Conservation (phyloP, 2,888 invertebrate genomes). For the Bedellia somnulentella region DNA sequence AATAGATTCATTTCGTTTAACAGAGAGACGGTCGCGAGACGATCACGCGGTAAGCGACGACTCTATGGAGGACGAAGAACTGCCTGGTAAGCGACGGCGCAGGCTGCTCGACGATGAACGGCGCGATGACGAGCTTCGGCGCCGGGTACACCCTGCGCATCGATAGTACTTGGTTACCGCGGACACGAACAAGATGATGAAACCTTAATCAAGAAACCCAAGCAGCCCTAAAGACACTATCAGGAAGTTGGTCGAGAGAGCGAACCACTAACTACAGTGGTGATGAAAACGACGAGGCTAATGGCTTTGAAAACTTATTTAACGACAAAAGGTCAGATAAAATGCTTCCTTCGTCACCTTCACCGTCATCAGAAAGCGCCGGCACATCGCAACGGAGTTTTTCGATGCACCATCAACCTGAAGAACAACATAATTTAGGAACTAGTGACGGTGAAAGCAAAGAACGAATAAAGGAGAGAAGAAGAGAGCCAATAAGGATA, state of each 20-base stretch:
- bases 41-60: slow-evolving; percentile 33
- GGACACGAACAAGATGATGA: slow-evolving; percentile 71
- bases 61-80: slow-evolving; percentile 48
- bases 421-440: slow-evolving; percentile 24
- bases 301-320: slow-evolving; percentile 82
- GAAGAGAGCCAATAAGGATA: slow-evolving; percentile 21
- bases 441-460: slow-evolving; percentile 18
- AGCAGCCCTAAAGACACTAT: slow-evolving; percentile 83
- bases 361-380: slow-evolving; percentile 62
- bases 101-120: slow-evolving; percentile 49
- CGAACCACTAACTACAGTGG: slow-evolving; percentile 63
- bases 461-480: slow-evolving; percentile 13
- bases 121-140: slow-evolving; percentile 27
- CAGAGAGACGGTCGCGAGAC: slow-evolving; percentile 26
- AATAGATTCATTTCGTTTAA: slow-evolving; percentile 44
- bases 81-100: slow-evolving; percentile 40
- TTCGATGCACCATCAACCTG: slow-evolving; percentile 33
- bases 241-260: slow-evolving; percentile 80
- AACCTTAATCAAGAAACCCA: slow-evolving; percentile 83
- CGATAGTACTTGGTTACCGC: slow-evolving; percentile 38
- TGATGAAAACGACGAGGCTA: slow-evolving; percentile 74
- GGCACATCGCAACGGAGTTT: slow-evolving; percentile 70
- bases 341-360: slow-evolving; percentile 68
- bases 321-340: slow-evolving; percentile 75
- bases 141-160: slow-evolving; percentile 24